Evolutionary conservation across 2,888 invertebrate genomes (phyloP), one percentile per base, ranked within the genome.

Genomic region (Lampropteryx suffumata): DNA sequence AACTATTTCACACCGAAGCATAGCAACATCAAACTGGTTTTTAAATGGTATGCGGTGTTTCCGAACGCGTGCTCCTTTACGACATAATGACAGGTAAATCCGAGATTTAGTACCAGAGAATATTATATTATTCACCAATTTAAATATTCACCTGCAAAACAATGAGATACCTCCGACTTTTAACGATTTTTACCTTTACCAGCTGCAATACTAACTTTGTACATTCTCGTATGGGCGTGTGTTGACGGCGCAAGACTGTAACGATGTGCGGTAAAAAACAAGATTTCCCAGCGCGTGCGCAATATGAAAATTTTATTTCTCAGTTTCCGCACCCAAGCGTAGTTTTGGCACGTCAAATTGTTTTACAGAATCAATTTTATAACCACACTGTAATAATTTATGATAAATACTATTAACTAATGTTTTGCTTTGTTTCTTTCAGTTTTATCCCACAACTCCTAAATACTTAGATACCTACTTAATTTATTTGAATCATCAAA

Each of bases 241-340:
- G 46, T 17, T 2, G 17, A 17, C 17, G 17, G 17, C 17, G 17
- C 17, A 4, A 2, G 17, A 4, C 17, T 47, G 30, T 42, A 35
- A 42, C 14, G 37, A 36, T 27, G 36, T 34, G 12, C 40, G 11
- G 35, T 12, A 54, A 54, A 57, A 57, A 54, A 43, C 33, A 4
- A 44, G 37, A 34, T 54, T 57, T 45, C 49, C 57, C 47, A 45
- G 50, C 45, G 54, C 44, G 45, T 33, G 48, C 53, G 42, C 36
- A 11, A 12, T 1, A 37, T 12, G 2, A 1, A 26, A 43, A 36
- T 17, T 36, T 46, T 37, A 29, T n/a, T 24, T 46, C 27, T 28
- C n/a, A 42, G 46, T 47, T 47, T 51, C 32, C 36, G 45, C 45
- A 46, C 12, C 17, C 5, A 27, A 9, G 29, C 28, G 14, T n/a